Conservation (phyloP, 2,797 vertebrate genomes). For the Nannoperca obscura region DNA sequence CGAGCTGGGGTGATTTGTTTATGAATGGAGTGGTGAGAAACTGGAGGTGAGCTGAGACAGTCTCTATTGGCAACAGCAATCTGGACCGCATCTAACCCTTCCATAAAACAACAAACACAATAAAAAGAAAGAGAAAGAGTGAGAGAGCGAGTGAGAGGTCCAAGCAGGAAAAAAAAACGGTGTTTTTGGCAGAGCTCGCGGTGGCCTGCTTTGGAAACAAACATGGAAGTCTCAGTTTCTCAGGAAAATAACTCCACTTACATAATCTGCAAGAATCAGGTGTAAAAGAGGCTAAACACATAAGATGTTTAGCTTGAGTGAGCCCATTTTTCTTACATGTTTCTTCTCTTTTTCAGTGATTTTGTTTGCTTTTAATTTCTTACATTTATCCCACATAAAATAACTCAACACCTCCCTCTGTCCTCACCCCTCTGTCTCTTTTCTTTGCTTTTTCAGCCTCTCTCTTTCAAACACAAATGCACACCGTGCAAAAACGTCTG, state of each 20-base stretch:
- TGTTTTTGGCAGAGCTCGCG: constrained; percentile 70
- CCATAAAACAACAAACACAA: constrained; percentile 80
- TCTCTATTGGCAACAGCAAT: constrained; percentile 81
- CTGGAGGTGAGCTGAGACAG: constrained; percentile 77
- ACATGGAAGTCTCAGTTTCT: constrained; percentile 74
- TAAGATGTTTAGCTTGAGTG: background rate
- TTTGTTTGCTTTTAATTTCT: background rate
- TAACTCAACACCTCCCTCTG: constrained; percentile 35
- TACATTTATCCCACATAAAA: constrained; percentile 21
- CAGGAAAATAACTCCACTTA: constrained; percentile 63
- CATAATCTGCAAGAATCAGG: constrained; percentile 38
- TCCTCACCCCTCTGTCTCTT: constrained; percentile 31
- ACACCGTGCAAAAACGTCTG: constrained; percentile 47
- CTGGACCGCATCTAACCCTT: constrained; percentile 76
- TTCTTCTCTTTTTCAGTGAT: background rate
- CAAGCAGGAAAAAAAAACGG: constrained; percentile 37
- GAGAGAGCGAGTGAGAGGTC: constrained; percentile 61
- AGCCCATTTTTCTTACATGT: constrained; percentile 1
- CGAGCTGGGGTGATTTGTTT: constrained; percentile 74
- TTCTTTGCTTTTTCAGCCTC: constrained; percentile 33
- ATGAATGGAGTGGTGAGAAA: constrained; percentile 71
- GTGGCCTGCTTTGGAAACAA: constrained; percentile 78
- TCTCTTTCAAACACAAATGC: constrained; percentile 48
- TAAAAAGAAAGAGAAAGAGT: constrained; percentile 66
- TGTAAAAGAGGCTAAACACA: constrained; percentile 51